phyloP scores from a whole-genome alignment of 2,888 invertebrate species.

The Lasiommata megera region DNA sequence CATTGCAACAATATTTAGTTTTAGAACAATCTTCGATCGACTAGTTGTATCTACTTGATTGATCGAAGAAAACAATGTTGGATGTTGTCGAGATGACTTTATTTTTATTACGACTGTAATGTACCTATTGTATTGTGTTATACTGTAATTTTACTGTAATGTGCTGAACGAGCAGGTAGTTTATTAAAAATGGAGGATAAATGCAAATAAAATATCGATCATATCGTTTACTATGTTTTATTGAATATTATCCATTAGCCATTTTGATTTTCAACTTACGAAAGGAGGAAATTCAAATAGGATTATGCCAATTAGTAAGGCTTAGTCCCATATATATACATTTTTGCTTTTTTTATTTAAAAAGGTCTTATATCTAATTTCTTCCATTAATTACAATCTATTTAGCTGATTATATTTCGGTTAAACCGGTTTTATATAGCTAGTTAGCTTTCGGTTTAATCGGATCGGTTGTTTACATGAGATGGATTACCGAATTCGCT shows the following conservation, averaged over 20 bases:
- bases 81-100: slow-evolving; percentile 25
- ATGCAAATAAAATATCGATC: slow-evolving; percentile 51
- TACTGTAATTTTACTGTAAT: background rate
- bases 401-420: no score
- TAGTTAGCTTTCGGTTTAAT: no score
- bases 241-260: background rate
- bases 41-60: no score
- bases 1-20: background rate
- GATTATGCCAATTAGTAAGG: no score
- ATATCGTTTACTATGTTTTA: slow-evolving; percentile 26
- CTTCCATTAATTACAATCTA: no score
- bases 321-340: no score
- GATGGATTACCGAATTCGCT: no score
- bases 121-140: background rate
- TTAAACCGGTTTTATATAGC: no score
- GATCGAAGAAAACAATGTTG: background rate
- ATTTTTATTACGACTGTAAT: slow-evolving; percentile 27
- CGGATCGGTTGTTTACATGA: no score
- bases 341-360: no score
- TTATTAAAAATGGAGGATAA: slow-evolving; percentile 39
- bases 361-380: no score
- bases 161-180: slow-evolving; percentile 14
- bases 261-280: background rate
- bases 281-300: no score
- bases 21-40: background rate